Evolutionary conservation across 2,797 vertebrate genomes (phyloP).

Genomic region (Acanthurus lineatus): DNA sequence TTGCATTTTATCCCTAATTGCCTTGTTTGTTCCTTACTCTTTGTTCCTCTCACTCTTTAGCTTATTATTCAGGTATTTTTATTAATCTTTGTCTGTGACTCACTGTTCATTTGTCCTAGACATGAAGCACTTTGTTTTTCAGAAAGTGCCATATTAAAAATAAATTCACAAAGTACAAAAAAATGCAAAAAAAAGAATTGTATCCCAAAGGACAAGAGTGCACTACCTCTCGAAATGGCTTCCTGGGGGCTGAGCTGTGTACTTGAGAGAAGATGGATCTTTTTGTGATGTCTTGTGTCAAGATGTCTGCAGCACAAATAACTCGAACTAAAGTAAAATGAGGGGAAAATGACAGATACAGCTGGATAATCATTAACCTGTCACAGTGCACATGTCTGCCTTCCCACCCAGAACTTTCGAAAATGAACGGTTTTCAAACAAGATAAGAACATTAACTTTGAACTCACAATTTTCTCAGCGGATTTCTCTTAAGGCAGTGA

Average conservation of each 20-base stretch:
- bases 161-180: neutral
- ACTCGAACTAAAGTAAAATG: constrained; percentile 41
- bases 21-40: constrained; percentile 4
- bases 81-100: constrained; percentile 14
- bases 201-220: constrained; percentile 7
- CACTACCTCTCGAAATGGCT: constrained; percentile 23
- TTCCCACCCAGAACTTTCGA: constrained; percentile 44
- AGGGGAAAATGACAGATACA: constrained; percentile 56
- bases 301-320: constrained; percentile 59
- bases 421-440: constrained; percentile 65
- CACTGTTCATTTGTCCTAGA: constrained; percentile 4
- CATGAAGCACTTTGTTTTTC: constrained; percentile 21
- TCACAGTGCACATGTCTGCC: constrained; percentile 58
- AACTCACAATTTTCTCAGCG: constrained; percentile 43
- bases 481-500: constrained; percentile 42
- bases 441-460: constrained; percentile 55
- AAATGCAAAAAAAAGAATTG: neutral
- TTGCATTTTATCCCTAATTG: constrained; percentile 24
- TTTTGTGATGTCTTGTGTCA: constrained; percentile 52
- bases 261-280: constrained; percentile 45
- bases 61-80: neutral
- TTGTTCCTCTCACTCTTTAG: neutral
- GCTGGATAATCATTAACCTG: constrained; percentile 67
- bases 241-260: constrained; percentile 40
- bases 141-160: neutral